phyloP scores from a whole-genome alignment of 2,113 vertebrate species.

The Ibidorhyncha struthersii region DNA sequence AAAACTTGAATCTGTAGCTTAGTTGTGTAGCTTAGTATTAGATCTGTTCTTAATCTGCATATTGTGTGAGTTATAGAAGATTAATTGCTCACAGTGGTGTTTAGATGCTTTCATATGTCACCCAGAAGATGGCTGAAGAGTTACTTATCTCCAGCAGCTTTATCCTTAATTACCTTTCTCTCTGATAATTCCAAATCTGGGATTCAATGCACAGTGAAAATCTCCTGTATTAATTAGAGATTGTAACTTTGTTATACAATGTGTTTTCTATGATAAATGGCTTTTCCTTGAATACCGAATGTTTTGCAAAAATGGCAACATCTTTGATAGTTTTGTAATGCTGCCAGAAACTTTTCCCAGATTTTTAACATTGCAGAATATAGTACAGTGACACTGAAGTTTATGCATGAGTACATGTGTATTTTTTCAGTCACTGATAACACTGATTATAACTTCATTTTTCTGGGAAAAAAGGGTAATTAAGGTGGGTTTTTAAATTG shows the following conservation, averaged over 20 bases:
- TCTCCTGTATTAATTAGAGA: conserved; percentile 51
- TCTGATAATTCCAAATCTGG: conserved; percentile 51
- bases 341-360: not conserved
- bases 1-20: too few relatives aligned
- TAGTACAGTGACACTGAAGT: too few relatives aligned
- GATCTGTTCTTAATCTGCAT: not conserved
- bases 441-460: not conserved
- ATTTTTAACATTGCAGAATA: not conserved
- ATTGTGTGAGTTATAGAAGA: not conserved
- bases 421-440: not conserved
- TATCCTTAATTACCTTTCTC: conserved; percentile 62
- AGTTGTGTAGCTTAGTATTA: not conserved
- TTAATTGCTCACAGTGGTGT: conserved; percentile 35
- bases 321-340: not conserved
- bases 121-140: conserved; percentile 59
- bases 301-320: not conserved
- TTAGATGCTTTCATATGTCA: not conserved
- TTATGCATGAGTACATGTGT: rapidly evolving
- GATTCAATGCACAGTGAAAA: conserved; percentile 22
- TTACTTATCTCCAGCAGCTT: conserved; percentile 64
- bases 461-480: not conserved
- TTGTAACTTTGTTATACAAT: conserved; percentile 21
- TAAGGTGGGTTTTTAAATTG: not conserved
- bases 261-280: conserved; percentile 32
- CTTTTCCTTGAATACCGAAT: not conserved